These are phyloP conservation scores for Mystacides longicornis DNA, from an alignment of 2,888 invertebrate genomes.

Conservation along the genomic window DNA sequence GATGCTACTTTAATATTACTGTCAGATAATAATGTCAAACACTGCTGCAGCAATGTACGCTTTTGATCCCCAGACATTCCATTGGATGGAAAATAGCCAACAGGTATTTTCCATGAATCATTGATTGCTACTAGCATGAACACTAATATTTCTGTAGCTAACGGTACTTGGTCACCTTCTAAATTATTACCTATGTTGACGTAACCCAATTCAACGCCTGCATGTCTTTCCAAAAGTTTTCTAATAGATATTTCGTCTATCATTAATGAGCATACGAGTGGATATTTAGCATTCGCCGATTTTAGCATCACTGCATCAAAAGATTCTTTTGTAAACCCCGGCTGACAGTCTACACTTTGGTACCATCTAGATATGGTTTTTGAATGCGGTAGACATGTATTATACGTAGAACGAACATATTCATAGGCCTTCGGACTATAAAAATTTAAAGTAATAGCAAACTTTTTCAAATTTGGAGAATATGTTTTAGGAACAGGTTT, in stretches of 20 bases:
- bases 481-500: not conserved
- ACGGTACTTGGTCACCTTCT: not conserved
- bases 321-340: not conserved
- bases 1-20: not conserved
- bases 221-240: not conserved
- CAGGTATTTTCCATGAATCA: not conserved
- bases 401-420: not conserved
- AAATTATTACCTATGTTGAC: not conserved
- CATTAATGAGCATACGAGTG: not conserved
- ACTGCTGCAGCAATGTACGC: not conserved
- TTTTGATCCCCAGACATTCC: not conserved
- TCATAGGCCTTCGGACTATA: constrained; percentile 3
- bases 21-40: not conserved
- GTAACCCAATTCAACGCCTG: not conserved
- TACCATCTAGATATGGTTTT: not conserved
- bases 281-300: not conserved
- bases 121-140: not conserved
- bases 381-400: not conserved
- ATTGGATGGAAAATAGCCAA: not conserved
- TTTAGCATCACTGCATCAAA: not conserved
- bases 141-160: not conserved
- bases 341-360: not conserved
- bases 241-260: not conserved
- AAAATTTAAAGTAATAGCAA: constrained; percentile 1
- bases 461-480: not conserved